Evolutionary conservation across 2,888 invertebrate species (phyloP), one percentile per base, ranked within the genome.

Genomic region (Drosophila histrio): DNA sequence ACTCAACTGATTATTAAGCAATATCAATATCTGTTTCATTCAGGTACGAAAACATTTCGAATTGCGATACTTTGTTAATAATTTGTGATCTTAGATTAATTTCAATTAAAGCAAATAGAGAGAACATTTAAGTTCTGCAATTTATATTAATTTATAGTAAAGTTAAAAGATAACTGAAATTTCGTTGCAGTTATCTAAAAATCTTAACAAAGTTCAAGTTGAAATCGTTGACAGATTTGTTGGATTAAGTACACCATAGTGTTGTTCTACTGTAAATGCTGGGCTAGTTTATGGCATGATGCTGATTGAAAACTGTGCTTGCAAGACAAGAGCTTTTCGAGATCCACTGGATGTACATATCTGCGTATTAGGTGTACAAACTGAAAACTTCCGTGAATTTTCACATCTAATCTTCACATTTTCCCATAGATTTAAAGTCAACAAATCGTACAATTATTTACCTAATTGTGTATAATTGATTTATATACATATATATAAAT

Each of bases 231-330:
- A 13, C 2, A 26, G 19, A 17, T 8, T 28, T 28, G 28, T 17
- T 28, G 7, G 6, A 17, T 11, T 36, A 26, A 38, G 50, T 38
- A 38, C 39, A 52, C 28, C 11, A 26, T 30, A 39, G 39, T 15
- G 19, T 30, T 28, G 39, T 39, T 52, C 53, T 41, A 53, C 53
- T 53, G 53, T 53, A 53, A 39, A 52, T 38, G 50, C 50, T 52
- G 50, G 50, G 50, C 28, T 38, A 11, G 39, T 21, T 41, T 21
- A 50, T 38, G 50, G 34, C 47, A 34, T 49, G 30, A 32, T 34
- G 32, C 9, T 2, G 47, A 17, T 17, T 36, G n/a, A 7, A 28
- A 44, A 17, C n/a, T 28, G 17, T 28, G 11, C 9, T 28, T 28
- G 44, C 44, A 28, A 44, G 44, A 28, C 17, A 17, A 44, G 44